A percentile compares a stretch with the other conserved stretches of the same genome.
Evolutionary conservation across 2,113 vertebrate genomes (phyloP).

Genomic region (Zosterops lateralis): DNA sequence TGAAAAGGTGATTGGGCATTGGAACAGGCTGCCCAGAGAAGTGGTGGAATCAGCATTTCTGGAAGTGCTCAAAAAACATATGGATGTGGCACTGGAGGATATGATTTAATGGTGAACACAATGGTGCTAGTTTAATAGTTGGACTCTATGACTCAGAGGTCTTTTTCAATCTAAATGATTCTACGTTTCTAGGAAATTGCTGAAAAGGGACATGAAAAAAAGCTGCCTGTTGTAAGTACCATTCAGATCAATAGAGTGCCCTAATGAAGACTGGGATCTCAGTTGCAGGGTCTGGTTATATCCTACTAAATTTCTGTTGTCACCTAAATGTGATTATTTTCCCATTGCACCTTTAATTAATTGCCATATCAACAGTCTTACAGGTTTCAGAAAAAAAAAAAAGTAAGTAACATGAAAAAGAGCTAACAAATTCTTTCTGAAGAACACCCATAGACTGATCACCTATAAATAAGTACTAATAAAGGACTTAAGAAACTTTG

Average conservation of each 20-base stretch:
- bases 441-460: rapidly evolving
- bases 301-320: not conserved
- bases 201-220: not conserved
- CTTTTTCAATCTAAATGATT: not conserved
- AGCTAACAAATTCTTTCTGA: not conserved
- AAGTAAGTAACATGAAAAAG: not conserved
- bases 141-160: not conserved
- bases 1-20: not conserved
- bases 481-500: not conserved
- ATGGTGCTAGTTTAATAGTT: not conserved
- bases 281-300: not conserved
- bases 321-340: not conserved
- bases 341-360: not conserved
- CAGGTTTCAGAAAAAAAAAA: not conserved
- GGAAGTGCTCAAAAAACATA: not conserved
- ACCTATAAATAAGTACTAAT: not conserved
- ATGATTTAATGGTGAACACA: not conserved
- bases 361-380: not conserved
- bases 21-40: not conserved
- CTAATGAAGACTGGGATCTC: not conserved
- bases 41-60: not conserved
- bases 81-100: too few species aligned
- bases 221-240: not conserved
- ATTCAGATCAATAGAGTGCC: not conserved
- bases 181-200: not conserved